phyloP scores from a whole-genome alignment of 1,140 invertebrate species.

The Nymphalis io region DNA sequence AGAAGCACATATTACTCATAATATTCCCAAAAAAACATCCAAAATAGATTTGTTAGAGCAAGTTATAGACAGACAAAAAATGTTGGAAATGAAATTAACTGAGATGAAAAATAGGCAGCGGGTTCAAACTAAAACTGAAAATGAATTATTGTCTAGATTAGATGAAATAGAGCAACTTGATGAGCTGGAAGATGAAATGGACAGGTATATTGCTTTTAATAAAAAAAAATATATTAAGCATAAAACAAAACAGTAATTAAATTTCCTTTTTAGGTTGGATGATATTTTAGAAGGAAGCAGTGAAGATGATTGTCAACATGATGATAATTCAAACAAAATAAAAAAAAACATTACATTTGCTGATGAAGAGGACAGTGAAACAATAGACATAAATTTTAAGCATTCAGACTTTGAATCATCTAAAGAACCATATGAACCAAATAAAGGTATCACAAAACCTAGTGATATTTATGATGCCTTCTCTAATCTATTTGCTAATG shows the following conservation, averaged over 20 bases:
- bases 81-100: conserved; percentile 75
- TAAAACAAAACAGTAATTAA: neutral
- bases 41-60: conserved; percentile 64
- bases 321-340: conserved; percentile 30
- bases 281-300: conserved; percentile 52
- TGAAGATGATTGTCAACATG: conserved; percentile 35
- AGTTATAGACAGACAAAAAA: conserved; percentile 79
- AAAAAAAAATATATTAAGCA: neutral
- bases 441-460: conserved; percentile 64
- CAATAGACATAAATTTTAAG: conserved; percentile 65
- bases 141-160: conserved; percentile 75
- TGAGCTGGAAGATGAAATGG: conserved; percentile 81
- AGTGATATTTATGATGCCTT: conserved; percentile 71
- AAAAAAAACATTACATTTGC: conserved; percentile 69
- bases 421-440: conserved; percentile 47
- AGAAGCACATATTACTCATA: conserved; percentile 30
- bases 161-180: conserved; percentile 82
- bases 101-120: conserved; percentile 72
- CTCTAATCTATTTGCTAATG: conserved; percentile 50
- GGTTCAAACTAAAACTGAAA: conserved; percentile 65
- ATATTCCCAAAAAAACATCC: conserved; percentile 41
- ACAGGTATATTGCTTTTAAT: conserved; percentile 53
- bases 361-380: conserved; percentile 65
- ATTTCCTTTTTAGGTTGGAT: conserved; percentile 55
- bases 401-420: conserved; percentile 57